A percentile compares a stretch with the other conserved stretches of the same genome.
Conservation (phyloP, 2,113 vertebrate genomes). For the Otus sunia region DNA sequence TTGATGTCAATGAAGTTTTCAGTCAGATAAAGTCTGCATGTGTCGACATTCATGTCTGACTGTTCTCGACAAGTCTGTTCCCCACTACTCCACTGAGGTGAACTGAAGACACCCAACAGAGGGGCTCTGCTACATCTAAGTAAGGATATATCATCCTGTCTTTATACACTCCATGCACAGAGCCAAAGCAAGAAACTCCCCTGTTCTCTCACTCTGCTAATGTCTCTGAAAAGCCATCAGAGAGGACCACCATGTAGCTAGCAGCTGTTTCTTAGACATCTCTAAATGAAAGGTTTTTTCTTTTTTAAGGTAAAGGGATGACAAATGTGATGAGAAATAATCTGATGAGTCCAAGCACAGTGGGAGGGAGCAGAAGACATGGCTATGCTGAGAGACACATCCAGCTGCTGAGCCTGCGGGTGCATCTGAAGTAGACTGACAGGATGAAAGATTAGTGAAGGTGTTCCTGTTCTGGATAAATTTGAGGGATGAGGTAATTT, state of each 20-base stretch:
- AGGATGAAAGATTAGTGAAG: conserved; percentile 6
- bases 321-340: background rate
- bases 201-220: background rate
- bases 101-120: background rate
- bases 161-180: background rate
- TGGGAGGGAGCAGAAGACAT: background rate
- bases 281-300: background rate
- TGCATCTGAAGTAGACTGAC: background rate
- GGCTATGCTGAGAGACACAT: background rate
- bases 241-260: background rate
- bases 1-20: background rate
- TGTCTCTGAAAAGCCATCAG: background rate
- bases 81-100: background rate
- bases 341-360: background rate
- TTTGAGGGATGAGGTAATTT: background rate
- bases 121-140: background rate
- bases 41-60: background rate
- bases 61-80: background rate
- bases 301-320: background rate
- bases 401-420: background rate
- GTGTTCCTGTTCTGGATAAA: background rate
- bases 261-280: background rate
- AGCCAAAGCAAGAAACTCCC: background rate
- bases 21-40: background rate
- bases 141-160: background rate